These are phyloP conservation scores for Achatina immaculata DNA, from an alignment of 1,140 invertebrate species.

Conservation along the genomic window DNA sequence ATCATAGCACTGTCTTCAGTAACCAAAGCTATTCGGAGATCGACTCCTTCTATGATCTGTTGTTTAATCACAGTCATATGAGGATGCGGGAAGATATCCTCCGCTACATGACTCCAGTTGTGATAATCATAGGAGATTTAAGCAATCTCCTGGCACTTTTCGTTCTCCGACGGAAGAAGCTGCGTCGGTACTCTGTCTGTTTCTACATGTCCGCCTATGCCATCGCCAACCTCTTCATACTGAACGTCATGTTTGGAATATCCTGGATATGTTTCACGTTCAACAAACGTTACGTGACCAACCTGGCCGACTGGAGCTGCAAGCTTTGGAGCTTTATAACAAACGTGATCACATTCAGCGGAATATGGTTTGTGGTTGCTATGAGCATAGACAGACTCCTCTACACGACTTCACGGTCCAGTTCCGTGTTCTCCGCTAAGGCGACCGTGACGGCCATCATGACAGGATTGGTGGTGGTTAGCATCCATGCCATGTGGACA, in stretches of 20 bases:
- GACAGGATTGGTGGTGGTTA: slow-evolving; percentile 61
- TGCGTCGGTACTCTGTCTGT: slow-evolving; percentile 60
- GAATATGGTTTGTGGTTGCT: slow-evolving; percentile 65
- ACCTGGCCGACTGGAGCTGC: slow-evolving; percentile 55
- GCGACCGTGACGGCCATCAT: slow-evolving; percentile 56
- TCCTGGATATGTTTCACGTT: slow-evolving; percentile 58
- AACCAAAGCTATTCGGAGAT: background rate
- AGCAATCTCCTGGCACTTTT: slow-evolving; percentile 62
- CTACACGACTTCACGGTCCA: slow-evolving; percentile 55
- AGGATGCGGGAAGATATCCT: slow-evolving; percentile 48
- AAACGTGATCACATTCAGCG: slow-evolving; percentile 57
- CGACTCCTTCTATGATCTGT: slow-evolving; percentile 32
- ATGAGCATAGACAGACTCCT: slow-evolving; percentile 64
- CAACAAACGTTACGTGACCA: slow-evolving; percentile 50
- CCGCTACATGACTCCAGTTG: slow-evolving; percentile 57
- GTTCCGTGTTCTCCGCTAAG: slow-evolving; percentile 62
- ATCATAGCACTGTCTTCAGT: background rate
- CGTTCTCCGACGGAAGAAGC: slow-evolving; percentile 55
- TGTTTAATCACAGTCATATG: slow-evolving; percentile 40
- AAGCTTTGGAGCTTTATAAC: slow-evolving; percentile 65
- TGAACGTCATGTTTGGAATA: slow-evolving; percentile 54
- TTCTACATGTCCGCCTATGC: slow-evolving; percentile 65
- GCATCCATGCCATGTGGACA: slow-evolving; percentile 67
- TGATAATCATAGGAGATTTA: slow-evolving; percentile 62
- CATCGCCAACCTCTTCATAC: slow-evolving; percentile 57